Percentiles rank a stretch among this genome's conserved stretches.
phyloP scores from a whole-genome alignment of 1,140 invertebrate genomes.

The Drosophila ironensis region DNA sequence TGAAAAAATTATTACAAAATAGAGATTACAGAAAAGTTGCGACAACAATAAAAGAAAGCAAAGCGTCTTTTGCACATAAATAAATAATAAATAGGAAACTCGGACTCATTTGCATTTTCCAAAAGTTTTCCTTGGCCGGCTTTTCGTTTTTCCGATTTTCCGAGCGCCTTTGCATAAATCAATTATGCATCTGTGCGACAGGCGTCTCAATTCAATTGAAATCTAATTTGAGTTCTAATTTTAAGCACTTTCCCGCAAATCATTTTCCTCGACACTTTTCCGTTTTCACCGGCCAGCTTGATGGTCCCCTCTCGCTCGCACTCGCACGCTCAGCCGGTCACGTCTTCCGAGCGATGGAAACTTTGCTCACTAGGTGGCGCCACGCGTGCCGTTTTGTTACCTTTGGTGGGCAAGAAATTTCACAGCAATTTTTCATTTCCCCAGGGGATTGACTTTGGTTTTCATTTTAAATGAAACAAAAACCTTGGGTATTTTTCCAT shows the following conservation, averaged over 20 bases:
- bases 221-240: constrained; percentile 55
- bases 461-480: too few relatives aligned
- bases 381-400: constrained; percentile 38
- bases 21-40: constrained; percentile 24
- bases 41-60: background rate
- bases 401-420: background rate
- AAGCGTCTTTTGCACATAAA: constrained; percentile 16
- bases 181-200: constrained; percentile 63
- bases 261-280: background rate
- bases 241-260: constrained; percentile 29
- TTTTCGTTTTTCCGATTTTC: background rate
- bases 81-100: constrained; percentile 16
- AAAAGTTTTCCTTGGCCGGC: too few relatives aligned
- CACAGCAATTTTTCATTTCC: background rate
- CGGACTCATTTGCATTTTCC: constrained; percentile 24
- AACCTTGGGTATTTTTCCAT: too few relatives aligned
- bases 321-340: constrained; percentile 7
- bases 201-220: constrained; percentile 55
- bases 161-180: constrained; percentile 59
- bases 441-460: too few relatives aligned
- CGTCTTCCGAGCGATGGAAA: constrained; percentile 18
- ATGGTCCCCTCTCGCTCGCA: constrained; percentile 1
- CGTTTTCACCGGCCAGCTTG: background rate
- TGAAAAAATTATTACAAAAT: constrained; percentile 13
- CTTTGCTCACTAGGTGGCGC: constrained; percentile 48